A percentile compares a stretch with the other conserved stretches of the same genome.
These are phyloP conservation scores for Cochlearius cochlearius DNA, from an alignment of 2,113 vertebrate species.

Conservation along the genomic window DNA sequence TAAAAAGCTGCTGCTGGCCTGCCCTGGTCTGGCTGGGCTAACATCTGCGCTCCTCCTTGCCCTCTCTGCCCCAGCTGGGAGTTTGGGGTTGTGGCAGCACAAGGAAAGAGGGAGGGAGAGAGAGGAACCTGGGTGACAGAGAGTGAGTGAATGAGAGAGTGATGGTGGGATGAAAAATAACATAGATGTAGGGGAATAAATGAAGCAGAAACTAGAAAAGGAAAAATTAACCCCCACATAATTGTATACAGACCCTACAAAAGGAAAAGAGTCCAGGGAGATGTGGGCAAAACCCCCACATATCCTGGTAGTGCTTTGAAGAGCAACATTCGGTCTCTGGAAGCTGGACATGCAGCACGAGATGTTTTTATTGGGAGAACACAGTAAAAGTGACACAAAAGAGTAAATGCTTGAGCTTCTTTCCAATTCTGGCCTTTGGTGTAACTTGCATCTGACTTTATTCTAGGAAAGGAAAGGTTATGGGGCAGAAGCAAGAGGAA, in stretches of 20 bases:
- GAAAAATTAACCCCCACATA: not conserved
- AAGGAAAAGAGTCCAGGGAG: not conserved
- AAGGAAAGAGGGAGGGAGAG: not conserved
- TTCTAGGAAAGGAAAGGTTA: conserved; percentile 25
- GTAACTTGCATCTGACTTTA: not conserved
- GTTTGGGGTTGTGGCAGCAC: not conserved
- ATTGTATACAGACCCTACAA: not conserved
- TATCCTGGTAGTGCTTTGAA: not conserved
- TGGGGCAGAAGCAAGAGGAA: conserved; percentile 16
- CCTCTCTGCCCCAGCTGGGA: not conserved
- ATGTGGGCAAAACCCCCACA: not conserved
- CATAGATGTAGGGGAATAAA: not conserved
- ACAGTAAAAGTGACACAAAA: not conserved
- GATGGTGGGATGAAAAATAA: not conserved
- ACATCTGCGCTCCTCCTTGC: not conserved
- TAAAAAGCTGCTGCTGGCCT: not conserved
- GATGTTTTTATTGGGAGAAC: not conserved
- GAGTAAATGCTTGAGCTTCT: not conserved
- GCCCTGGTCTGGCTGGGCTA: not conserved
- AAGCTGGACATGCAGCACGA: not conserved
- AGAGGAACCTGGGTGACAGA: rapidly evolving
- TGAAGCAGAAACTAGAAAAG: not conserved
- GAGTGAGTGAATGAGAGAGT: not conserved
- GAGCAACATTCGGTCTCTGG: not conserved
- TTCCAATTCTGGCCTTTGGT: not conserved